phyloP scores from a whole-genome alignment of 53 echinoderm and acorn worm genomes.

The Paelopatides confundens region DNA sequence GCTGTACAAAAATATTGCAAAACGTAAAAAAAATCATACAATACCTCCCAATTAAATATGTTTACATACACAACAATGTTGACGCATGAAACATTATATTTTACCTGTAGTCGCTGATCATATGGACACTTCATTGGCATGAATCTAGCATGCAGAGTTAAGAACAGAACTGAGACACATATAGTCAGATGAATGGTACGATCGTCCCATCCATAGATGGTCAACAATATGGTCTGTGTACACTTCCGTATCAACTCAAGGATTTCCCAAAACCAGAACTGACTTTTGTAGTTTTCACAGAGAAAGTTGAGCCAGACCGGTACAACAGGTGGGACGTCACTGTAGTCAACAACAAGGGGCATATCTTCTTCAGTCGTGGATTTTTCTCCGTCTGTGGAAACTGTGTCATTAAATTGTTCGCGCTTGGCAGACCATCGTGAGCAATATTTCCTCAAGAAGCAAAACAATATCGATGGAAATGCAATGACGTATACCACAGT shows the following conservation, averaged over 20 bases:
- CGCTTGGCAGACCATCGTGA: neutral
- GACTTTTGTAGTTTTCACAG: constrained; percentile 16
- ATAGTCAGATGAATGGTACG: neutral
- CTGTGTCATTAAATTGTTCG: neutral
- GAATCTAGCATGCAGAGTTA: constrained; percentile 15
- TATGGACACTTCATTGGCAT: constrained; percentile 25
- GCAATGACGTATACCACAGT: constrained; percentile 61
- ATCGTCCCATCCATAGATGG: constrained; percentile 18
- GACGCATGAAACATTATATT: neutral
- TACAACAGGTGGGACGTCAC: constrained; percentile 8
- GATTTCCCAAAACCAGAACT: constrained; percentile 48
- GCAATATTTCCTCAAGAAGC: constrained; percentile 47
- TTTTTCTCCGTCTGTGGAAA: neutral
- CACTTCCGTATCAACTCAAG: constrained; percentile 22
- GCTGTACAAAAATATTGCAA: too few species aligned
- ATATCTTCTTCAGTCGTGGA: neutral
- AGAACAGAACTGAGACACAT: neutral
- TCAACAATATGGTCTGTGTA: neutral
- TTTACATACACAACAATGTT: too few species aligned
- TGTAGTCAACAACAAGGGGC: constrained; percentile 4
- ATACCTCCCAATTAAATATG: too few species aligned
- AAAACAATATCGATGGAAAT: constrained; percentile 51
- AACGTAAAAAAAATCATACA: too few species aligned
- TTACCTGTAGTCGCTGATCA: constrained; percentile 31
- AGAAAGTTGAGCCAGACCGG: constrained; percentile 16